Conservation (phyloP, 2,113 vertebrate genomes). For the Bostrychus sinensis region DNA sequence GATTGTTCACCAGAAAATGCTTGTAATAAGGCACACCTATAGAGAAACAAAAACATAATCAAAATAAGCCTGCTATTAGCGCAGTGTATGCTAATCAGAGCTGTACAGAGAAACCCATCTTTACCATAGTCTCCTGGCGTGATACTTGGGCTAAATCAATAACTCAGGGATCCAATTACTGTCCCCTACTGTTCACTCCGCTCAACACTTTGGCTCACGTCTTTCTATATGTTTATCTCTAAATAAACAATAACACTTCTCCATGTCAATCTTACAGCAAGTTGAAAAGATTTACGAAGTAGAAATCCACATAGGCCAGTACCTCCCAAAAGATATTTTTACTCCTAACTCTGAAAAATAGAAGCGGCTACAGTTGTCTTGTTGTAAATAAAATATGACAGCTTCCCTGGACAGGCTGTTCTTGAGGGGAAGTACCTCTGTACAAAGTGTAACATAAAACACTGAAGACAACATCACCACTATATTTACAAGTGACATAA, state of each 20-base stretch:
- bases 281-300: background rate
- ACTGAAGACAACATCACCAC: slow-evolving; percentile 5
- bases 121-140: slow-evolving; percentile 40
- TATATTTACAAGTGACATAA: slow-evolving; percentile 25
- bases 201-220: slow-evolving; percentile 9
- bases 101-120: slow-evolving; percentile 47
- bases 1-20: slow-evolving; percentile 5
- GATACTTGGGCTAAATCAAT: slow-evolving; percentile 65
- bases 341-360: slow-evolving; percentile 2
- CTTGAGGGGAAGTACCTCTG: slow-evolving; percentile 1
- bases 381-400: slow-evolving; percentile 52
- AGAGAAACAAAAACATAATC: slow-evolving; percentile 47
- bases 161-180: slow-evolving; percentile 64
- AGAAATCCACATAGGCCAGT: background rate
- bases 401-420: slow-evolving; percentile 15
- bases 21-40: slow-evolving; percentile 11
- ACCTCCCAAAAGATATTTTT: slow-evolving; percentile 8
- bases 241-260: background rate
- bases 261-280: background rate
- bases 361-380: slow-evolving; percentile 14
- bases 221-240: slow-evolving; percentile 6
- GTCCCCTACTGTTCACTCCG: slow-evolving; percentile 51
- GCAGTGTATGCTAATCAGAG: slow-evolving; percentile 63
- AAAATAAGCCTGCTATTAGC: slow-evolving; percentile 43
- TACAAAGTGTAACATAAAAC: slow-evolving; percentile 14